These are phyloP conservation scores for Actias luna DNA, from an alignment of 2,888 invertebrate genomes.

Conservation along the genomic window DNA sequence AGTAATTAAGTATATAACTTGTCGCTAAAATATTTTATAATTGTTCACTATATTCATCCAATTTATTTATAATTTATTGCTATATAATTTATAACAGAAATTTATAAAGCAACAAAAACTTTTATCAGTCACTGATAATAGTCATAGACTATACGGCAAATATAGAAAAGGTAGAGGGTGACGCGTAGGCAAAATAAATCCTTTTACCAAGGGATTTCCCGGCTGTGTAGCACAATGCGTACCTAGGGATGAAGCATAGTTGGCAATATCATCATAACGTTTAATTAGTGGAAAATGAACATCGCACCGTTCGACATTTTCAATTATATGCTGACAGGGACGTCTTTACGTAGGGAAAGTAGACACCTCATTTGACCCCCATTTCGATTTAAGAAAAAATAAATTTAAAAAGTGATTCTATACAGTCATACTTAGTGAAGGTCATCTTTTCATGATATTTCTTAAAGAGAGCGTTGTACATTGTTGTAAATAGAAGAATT, in stretches of 20 bases:
- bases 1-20: no score
- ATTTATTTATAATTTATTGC: no score
- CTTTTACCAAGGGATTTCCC: conserved; percentile 25
- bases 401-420: background rate
- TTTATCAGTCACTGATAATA: background rate
- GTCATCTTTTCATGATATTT: no score
- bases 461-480: no score
- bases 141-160: no score
- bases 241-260: conserved; percentile 34
- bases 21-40: no score
- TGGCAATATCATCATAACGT: conserved; percentile 71
- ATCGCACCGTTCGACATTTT: conserved; percentile 73
- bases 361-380: no score
- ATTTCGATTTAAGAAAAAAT: background rate
- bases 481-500: no score
- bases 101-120: no score
- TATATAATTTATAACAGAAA: no score
- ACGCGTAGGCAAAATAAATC: background rate
- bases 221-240: conserved; percentile 38
- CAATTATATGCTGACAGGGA: conserved; percentile 60
- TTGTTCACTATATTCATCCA: no score
- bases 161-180: background rate
- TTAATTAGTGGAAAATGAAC: conserved; percentile 81
- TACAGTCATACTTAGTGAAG: no score
- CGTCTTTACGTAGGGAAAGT: background rate